Conservation (phyloP, 2,888 invertebrate species). For the Agrilus cyanescens region DNA sequence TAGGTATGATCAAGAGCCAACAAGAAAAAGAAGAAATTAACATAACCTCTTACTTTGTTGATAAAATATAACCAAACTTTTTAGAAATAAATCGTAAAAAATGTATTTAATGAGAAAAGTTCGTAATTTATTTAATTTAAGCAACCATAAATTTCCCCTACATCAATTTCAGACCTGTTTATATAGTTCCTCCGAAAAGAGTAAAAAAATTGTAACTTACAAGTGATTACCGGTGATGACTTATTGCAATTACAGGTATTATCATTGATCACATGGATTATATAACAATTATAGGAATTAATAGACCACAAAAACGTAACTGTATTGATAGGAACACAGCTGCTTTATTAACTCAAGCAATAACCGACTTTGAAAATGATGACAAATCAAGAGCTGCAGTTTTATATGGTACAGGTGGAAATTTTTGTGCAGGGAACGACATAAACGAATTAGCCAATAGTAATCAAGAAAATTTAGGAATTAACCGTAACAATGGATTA, state of each 20-base stretch:
- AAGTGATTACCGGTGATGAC: too few relatives aligned
- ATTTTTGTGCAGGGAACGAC: constrained; percentile 89
- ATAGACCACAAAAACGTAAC: constrained; percentile 73
- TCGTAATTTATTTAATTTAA: too few relatives aligned
- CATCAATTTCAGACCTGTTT: too few relatives aligned
- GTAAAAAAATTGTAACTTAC: too few relatives aligned
- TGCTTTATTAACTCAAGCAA: constrained; percentile 53
- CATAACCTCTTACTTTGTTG: too few relatives aligned
- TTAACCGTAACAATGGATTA: constrained; percentile 35
- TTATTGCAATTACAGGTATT: constrained; percentile 17
- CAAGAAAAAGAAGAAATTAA: too few relatives aligned
- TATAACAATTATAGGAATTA: constrained; percentile 75
- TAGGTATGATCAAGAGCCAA: too few relatives aligned
- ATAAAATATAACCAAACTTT: too few relatives aligned
- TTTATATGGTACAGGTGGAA: constrained; percentile 83
- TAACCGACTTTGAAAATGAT: constrained; percentile 72
- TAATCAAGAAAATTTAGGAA: constrained; percentile 13
- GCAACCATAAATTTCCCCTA: too few relatives aligned
- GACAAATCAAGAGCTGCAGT: constrained; percentile 57
- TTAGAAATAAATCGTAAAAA: too few relatives aligned
- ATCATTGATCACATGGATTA: constrained; percentile 48
- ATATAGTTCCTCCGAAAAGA: too few relatives aligned
- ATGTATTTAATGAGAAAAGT: too few relatives aligned
- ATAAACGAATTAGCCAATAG: constrained; percentile 54
- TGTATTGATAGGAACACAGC: constrained; percentile 65